Evolutionary conservation across 2,888 invertebrate genomes (phyloP), one percentile per base, ranked within the genome.

Genomic region (Amphiduros pacificus): DNA sequence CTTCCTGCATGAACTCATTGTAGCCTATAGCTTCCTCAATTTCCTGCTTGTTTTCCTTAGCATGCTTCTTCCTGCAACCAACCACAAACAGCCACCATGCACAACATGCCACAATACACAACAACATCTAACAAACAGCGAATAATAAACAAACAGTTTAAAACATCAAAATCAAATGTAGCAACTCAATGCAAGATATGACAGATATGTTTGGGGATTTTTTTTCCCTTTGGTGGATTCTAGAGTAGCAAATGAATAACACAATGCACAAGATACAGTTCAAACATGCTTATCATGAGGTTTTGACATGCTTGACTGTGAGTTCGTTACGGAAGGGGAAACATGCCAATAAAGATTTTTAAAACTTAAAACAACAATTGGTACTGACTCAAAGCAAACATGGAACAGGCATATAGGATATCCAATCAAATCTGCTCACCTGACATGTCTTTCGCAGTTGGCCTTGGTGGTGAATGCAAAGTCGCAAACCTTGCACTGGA

Each of bases 401-500:
- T n/a, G n/a, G n/a, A n/a, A n/a, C n/a, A n/a, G n/a, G n/a, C n/a
- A n/a, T n/a, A n/a, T n/a, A n/a, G n/a, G n/a, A n/a, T n/a, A n/a
- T n/a, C n/a, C n/a, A 44, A 17, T 36, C 5, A 44, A 44, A n/a
- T 20, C 22, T 28, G 36, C 69, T 58, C 62, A 81, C 81, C 76
- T 87, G 73, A 96, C 86, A 81, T 97, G 96, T 5, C 96, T 87
- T 83, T 97, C 96, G 81, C 97, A 97, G 79, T 97, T 96, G 1
- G 96, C 95, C 84, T 96, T 95, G 0, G 96, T 96, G 28, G 96
- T 96, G 82, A 97, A 97, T 2, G 95, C 94, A 77, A 93, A 95
- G 76, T 93, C 93, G 82, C 97, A 97, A n/a, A 95, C 87, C 0
- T 91, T 89, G 78, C 96, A 97, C 81, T 94, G 93, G 78, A 93